These are phyloP conservation scores for Tragelaphus scriptus DNA, from an alignment of 2,113 vertebrate genomes.

Conservation along the genomic window DNA sequence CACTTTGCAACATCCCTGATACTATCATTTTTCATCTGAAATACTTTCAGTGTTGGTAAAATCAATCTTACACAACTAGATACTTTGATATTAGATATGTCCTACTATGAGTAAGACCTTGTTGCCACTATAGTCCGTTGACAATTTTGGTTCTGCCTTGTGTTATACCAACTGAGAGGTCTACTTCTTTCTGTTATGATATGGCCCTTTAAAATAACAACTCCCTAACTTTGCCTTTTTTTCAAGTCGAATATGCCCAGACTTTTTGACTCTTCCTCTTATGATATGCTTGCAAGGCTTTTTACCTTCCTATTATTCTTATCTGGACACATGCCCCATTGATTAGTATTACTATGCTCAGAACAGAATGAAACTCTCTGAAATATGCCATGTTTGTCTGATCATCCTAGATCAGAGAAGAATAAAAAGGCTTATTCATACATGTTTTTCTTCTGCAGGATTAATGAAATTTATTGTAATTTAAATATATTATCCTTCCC, in stretches of 20 bases:
- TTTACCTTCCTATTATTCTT: neutral
- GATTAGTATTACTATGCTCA: neutral
- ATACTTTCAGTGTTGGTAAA: neutral
- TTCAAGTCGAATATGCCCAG: neutral
- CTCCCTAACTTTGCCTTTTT: neutral
- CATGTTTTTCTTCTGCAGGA: neutral
- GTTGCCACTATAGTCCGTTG: accelerated
- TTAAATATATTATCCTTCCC: neutral
- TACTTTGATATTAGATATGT: neutral
- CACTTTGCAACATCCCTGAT: neutral
- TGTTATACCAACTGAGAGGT: neutral
- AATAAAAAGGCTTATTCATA: neutral
- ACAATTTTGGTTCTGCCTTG: neutral
- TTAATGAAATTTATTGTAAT: neutral
- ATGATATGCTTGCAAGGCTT: neutral
- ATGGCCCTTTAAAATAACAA: neutral
- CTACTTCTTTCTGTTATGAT: neutral
- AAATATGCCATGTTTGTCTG: neutral
- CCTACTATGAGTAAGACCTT: neutral
- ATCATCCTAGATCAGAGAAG: neutral
- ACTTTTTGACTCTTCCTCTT: neutral
- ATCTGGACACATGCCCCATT: neutral
- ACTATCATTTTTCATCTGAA: neutral
- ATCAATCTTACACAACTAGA: neutral
- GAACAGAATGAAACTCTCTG: neutral